Conservation (phyloP, 2,113 vertebrate genomes). For the Ceuthmochares aereus region DNA sequence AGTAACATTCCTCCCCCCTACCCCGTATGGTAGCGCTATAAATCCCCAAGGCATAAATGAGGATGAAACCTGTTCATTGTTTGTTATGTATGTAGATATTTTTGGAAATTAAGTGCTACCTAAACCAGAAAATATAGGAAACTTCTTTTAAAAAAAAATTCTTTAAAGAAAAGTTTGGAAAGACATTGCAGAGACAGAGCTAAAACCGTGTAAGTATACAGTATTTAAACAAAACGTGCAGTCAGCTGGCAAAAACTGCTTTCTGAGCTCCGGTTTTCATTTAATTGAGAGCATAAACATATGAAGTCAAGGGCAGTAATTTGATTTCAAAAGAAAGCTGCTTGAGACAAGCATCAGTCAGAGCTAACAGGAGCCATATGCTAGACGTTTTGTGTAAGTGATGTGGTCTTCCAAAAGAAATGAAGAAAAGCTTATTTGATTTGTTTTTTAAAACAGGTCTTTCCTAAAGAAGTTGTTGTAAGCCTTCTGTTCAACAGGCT, state of each 20-base stretch:
- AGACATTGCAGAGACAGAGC: not conserved
- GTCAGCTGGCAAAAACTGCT: conserved; percentile 35
- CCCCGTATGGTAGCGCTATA: rapidly evolving
- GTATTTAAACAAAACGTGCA: conserved; percentile 36
- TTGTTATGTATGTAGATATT: not conserved
- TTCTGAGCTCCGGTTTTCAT: conserved; percentile 49
- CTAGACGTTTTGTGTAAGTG: not conserved
- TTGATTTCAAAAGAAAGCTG: conserved; percentile 65
- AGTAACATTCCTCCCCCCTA: not conserved
- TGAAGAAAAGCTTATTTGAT: not conserved
- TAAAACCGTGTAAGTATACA: not conserved
- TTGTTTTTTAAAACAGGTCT: not conserved
- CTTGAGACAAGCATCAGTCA: conserved; percentile 15
- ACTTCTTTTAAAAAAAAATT: not conserved
- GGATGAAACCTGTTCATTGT: not conserved
- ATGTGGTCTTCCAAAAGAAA: conserved; percentile 17
- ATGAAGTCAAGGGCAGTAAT: conserved; percentile 56
- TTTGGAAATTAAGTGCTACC: not conserved
- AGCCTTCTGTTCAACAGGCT: conserved; percentile 24
- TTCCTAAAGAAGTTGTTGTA: not conserved
- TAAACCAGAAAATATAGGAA: not conserved
- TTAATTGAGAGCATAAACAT: conserved; percentile 66
- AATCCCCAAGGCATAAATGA: not conserved
- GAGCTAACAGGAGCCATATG: conserved; percentile 54
- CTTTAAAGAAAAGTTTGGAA: not conserved